phyloP scores from a whole-genome alignment of 2,888 invertebrate species.

The Neoitamus cyanurus region DNA sequence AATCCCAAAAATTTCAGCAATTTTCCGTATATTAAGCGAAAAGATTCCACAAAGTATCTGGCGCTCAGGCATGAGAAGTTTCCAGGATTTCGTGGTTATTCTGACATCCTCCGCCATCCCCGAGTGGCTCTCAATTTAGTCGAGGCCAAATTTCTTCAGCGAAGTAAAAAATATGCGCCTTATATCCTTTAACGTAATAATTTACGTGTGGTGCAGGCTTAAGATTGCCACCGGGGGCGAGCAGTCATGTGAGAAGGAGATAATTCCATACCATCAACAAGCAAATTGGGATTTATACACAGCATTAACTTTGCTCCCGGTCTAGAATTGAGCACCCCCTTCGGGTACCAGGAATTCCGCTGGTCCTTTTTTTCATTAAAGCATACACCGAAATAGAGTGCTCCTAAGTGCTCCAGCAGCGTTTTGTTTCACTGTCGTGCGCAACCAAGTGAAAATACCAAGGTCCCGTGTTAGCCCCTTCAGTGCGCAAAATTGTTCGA shows the following conservation, averaged over 20 bases:
- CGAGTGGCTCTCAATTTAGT: background rate
- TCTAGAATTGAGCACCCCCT: background rate
- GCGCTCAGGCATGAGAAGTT: background rate
- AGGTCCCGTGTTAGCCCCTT: background rate
- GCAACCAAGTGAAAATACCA: background rate
- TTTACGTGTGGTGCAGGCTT: constrained; percentile 33
- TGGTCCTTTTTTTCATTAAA: constrained; percentile 21
- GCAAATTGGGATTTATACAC: constrained; percentile 42
- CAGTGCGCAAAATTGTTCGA: background rate
- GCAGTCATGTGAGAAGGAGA: constrained; percentile 51
- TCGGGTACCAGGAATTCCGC: background rate
- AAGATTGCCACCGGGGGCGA: constrained; percentile 1
- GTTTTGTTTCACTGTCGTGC: background rate
- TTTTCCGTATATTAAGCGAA: background rate
- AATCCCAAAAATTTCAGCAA: background rate
- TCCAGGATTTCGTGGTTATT: background rate
- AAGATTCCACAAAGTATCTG: background rate
- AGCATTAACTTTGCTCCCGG: constrained; percentile 36
- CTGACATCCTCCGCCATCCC: background rate
- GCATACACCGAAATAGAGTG: constrained; percentile 4
- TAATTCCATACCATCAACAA: constrained; percentile 46
- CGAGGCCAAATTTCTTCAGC: background rate
- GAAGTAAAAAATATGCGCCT: constrained; percentile 30
- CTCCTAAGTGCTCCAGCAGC: constrained; percentile 16
- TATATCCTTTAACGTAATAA: constrained; percentile 29